Conservation (phyloP, 2,888 invertebrate genomes). For the Ectemnius lituratus region DNA sequence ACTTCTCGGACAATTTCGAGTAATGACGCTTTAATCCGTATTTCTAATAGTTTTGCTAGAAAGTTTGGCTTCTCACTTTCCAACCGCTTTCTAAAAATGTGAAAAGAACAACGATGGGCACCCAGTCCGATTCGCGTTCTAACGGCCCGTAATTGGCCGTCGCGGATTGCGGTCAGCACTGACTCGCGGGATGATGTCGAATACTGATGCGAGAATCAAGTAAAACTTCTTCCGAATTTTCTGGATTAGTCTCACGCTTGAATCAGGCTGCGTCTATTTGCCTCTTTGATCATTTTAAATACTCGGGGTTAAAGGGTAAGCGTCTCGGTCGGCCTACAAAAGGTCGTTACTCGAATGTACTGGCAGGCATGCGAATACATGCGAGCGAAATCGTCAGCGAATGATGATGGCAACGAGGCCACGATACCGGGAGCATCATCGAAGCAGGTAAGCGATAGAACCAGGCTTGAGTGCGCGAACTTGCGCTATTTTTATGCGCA, state of each 20-base stretch:
- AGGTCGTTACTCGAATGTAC: conserved; percentile 59
- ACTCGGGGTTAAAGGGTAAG: conserved; percentile 60
- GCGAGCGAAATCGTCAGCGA: not conserved
- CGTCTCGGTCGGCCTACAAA: conserved; percentile 62
- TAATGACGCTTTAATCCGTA: conserved; percentile 41
- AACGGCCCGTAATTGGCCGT: conserved; percentile 59
- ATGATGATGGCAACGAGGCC: not conserved
- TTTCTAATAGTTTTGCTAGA: conserved; percentile 64
- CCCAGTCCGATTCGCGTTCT: conserved; percentile 63
- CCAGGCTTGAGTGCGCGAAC: conserved; percentile 12
- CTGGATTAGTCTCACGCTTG: too few species aligned
- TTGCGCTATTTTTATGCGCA: conserved; percentile 33
- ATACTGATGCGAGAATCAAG: not conserved
- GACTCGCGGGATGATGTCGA: conserved; percentile 23
- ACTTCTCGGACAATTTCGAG: not conserved
- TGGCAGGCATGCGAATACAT: not conserved
- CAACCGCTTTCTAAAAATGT: conserved; percentile 66
- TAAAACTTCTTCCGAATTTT: too few species aligned
- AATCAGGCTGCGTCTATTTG: too few species aligned
- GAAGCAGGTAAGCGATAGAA: conserved; percentile 30
- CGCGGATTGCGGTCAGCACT: conserved; percentile 47
- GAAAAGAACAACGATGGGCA: conserved; percentile 64
- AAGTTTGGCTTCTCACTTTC: conserved; percentile 63
- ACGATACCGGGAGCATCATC: conserved; percentile 22
- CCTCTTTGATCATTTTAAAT: conserved; percentile 43